Evolutionary conservation across 2,113 vertebrate species (phyloP), one percentile per base, ranked within the genome.

Genomic region (Hydrochoerus hydrochaeris): DNA sequence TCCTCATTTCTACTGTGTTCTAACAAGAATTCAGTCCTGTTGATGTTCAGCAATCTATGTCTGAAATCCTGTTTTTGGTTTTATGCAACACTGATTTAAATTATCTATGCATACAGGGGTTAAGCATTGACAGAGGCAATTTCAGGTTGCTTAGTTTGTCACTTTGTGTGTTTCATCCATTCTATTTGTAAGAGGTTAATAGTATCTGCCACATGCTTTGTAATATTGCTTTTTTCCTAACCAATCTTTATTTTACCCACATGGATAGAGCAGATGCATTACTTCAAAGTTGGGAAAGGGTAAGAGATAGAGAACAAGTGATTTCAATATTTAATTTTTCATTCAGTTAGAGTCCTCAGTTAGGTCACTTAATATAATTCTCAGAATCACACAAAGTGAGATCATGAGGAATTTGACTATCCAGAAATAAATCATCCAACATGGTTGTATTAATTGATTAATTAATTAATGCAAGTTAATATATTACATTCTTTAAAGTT

Each of bases 271-370:
- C 7, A 60, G 26, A 22, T 83, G 9, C 52, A 35, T 92, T 90
- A 5, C 63, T 49, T 88, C 14, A 38, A 0, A 8, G 8, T 7
- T n/a, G 4, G 11, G 0, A 46, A 11, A 24, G 17, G 1, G 3
- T 44, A 17, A 69, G 60, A 58, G 1, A 58, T 3, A 26, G 7
- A 28, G 16, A 92, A 67, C 17, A 63, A 60, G 38, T 10, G 0
- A 65, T 1, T 88, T 90, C 58, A 46, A 69, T 81, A 52, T 81
- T 38, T 85, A 67, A 62, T 4, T 35, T 65, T 52, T 7, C 19
- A 60, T 32, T 32, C 30, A 71, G 2, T 49, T 32, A 83, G 32
- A 93, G 1, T 17, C 30, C 46, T 20, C 26, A 12, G 0, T 46
- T 94, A 63, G 71, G 11, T 57, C 8, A 12, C 35, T 87, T 63